A percentile compares a stretch with the other conserved stretches of the same genome.
Evolutionary conservation across 2,888 invertebrate genomes (phyloP).

Genomic region (Ectemnius cavifrons): DNA sequence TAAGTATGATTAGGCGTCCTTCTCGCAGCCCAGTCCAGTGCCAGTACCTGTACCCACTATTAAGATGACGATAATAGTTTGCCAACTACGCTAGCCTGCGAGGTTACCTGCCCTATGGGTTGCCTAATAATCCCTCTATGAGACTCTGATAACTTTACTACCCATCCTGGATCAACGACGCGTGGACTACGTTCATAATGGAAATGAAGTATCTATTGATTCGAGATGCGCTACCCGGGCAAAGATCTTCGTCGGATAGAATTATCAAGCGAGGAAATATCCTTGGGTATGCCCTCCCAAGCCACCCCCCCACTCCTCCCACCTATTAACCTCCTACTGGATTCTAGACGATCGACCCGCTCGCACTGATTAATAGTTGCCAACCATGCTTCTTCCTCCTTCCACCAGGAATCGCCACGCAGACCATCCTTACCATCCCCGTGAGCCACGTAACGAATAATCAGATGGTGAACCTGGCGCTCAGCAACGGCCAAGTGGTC

Average conservation of each 20-base stretch:
- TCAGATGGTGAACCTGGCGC: slow-evolving; percentile 88
- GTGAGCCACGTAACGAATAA: slow-evolving; percentile 91
- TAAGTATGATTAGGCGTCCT: slow-evolving; percentile 78
- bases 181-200: slow-evolving; percentile 63
- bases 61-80: slow-evolving; percentile 78
- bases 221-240: slow-evolving; percentile 44
- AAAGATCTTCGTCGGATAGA: slow-evolving; percentile 22
- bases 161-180: slow-evolving; percentile 65
- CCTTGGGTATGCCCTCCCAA: too few relatives aligned
- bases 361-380: slow-evolving; percentile 12
- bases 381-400: slow-evolving; percentile 30
- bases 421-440: slow-evolving; percentile 97
- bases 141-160: slow-evolving; percentile 76
- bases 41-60: slow-evolving; percentile 73
- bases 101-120: slow-evolving; percentile 76
- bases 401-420: slow-evolving; percentile 91
- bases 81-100: slow-evolving; percentile 76
- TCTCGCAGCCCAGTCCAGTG: slow-evolving; percentile 72
- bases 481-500: slow-evolving; percentile 92
- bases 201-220: slow-evolving; percentile 63
- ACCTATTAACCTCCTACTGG: slow-evolving; percentile 9
- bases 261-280: slow-evolving; percentile 30
- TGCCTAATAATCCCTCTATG: slow-evolving; percentile 77
- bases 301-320: neutral
- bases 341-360: neutral